Evolutionary conservation across 2,113 vertebrate genomes (phyloP), one percentile per base, ranked within the genome.

Genomic region (Lepisosteus osseus): DNA sequence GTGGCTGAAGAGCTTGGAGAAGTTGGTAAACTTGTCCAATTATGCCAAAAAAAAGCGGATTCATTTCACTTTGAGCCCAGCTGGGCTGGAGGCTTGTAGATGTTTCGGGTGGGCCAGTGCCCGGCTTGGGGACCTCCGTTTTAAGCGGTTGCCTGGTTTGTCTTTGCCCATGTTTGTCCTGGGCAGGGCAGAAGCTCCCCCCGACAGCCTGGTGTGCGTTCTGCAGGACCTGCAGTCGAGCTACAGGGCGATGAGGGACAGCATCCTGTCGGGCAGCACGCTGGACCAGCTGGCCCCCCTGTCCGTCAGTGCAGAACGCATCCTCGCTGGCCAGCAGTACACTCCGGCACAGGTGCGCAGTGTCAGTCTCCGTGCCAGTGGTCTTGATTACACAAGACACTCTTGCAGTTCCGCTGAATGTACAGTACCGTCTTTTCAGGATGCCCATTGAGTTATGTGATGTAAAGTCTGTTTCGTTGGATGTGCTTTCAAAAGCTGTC

Each of bases 221-320:
- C 74, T 89, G 42, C 76, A 85, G 3, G 72, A 71, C 14, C 75
- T 92, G 63, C 80, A 90, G 6, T 68, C 65, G 4, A 77, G 86
- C 43, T 89, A 85, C 67, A 57, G 66, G 3, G 62, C 78, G 55
- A 85, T 87, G 85, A 88, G 74, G 62, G 72, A 51, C 0, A 68
- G 74, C 76, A 78, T 92, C 71, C 71, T 83, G 62, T 71, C 65
- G 6, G 90, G 88, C 0, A 73, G 79, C 71, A 76, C 85, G 68
- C 77, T 90, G 73, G 78, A 85, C 67, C 56, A 85, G 0, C 84
- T 89, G 0, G 54, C 70, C 41, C 85, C 87, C 15, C 76, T 90
- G 62, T 79, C 78, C 44, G 80, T 89, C 6, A 79, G 86, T 74
- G 75, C 61, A 4, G 66, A 68, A 14, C 54, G 41, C 41, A 67